Conservation (phyloP, 2,888 invertebrate genomes). For the Ichneumoninae sp. region DNA sequence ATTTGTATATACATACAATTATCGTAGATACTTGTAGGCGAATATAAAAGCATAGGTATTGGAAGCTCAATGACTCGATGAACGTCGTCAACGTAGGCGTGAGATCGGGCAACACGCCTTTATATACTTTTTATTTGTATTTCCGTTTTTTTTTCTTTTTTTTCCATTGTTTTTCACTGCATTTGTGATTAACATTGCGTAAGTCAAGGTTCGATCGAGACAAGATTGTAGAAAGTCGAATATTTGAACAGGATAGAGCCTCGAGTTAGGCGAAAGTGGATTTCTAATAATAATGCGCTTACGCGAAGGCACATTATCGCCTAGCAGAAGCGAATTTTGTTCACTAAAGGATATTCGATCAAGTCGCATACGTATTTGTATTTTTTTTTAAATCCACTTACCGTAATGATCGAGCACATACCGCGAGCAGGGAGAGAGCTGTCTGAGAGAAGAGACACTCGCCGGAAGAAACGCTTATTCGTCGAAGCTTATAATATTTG, state of each 20-base stretch:
- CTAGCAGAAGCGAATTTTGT: conserved; percentile 30
- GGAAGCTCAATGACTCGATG: conserved; percentile 33
- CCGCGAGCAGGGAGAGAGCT: conserved; percentile 33
- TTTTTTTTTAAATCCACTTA: conserved; percentile 33
- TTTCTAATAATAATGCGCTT: conserved; percentile 65
- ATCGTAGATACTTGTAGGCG: conserved; percentile 24
- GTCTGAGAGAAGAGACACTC: conserved; percentile 19
- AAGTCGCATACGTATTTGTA: conserved; percentile 10
- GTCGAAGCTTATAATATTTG: neutral
- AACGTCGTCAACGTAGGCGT: conserved; percentile 43
- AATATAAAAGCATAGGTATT: conserved; percentile 11
- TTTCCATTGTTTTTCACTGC: neutral
- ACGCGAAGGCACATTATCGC: conserved; percentile 22
- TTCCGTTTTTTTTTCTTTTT: conserved; percentile 21
- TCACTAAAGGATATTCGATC: conserved; percentile 34
- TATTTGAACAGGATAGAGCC: conserved; percentile 12
- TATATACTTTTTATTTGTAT: conserved; percentile 37
- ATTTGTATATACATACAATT: conserved; percentile 30
- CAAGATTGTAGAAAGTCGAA: conserved; percentile 71
- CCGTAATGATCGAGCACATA: conserved; percentile 43
- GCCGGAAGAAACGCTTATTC: conserved; percentile 17
- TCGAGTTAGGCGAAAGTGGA: conserved; percentile 64
- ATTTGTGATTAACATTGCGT: conserved; percentile 64
- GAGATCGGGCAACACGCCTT: conserved; percentile 34
- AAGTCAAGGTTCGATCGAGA: conserved; percentile 72